phyloP scores from a whole-genome alignment of 2,797 vertebrate species.

The Acipenser transmontanus region DNA sequence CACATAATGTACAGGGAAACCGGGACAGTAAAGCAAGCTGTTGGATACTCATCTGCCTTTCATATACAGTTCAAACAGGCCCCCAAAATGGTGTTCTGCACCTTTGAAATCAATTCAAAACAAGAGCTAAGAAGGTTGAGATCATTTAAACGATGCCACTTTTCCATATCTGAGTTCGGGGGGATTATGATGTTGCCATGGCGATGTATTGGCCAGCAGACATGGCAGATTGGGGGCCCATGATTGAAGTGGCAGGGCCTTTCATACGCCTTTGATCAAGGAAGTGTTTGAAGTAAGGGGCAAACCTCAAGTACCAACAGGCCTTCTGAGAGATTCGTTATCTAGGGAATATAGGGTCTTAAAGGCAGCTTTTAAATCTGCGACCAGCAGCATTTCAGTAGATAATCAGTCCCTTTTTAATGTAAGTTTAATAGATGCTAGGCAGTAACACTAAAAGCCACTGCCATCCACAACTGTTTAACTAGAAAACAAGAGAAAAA shows the following conservation, averaged over 20 bases:
- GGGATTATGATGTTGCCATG: slow-evolving; percentile 59
- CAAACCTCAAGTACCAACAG: slow-evolving; percentile 71
- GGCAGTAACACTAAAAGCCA: background rate
- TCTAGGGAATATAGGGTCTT: slow-evolving; percentile 41
- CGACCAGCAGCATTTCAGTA: slow-evolving; percentile 19
- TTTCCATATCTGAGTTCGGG: slow-evolving; percentile 27
- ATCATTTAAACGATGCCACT: slow-evolving; percentile 27
- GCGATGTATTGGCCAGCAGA: slow-evolving; percentile 36
- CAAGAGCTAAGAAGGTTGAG: slow-evolving; percentile 22
- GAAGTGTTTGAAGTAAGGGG: slow-evolving; percentile 69
- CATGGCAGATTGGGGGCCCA: slow-evolving; percentile 41
- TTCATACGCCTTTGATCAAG: slow-evolving; percentile 66
- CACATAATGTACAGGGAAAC: too few species aligned
- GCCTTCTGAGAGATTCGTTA: slow-evolving; percentile 67
- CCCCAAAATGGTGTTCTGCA: slow-evolving; percentile 6
- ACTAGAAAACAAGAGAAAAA: too few species aligned
- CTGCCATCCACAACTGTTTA: too few species aligned
- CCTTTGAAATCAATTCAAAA: slow-evolving; percentile 19
- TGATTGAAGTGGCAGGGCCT: slow-evolving; percentile 67
- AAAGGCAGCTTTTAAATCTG: slow-evolving; percentile 28
- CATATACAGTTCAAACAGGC: background rate
- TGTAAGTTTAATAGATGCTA: slow-evolving; percentile 10
- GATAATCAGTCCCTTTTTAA: slow-evolving; percentile 25
- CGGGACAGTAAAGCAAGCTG: too few species aligned
- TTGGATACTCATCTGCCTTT: background rate